Percentiles rank a stretch among this genome's conserved stretches.
Conservation (phyloP, 2,113 vertebrate species). For the Neotragus pygmaeus region DNA sequence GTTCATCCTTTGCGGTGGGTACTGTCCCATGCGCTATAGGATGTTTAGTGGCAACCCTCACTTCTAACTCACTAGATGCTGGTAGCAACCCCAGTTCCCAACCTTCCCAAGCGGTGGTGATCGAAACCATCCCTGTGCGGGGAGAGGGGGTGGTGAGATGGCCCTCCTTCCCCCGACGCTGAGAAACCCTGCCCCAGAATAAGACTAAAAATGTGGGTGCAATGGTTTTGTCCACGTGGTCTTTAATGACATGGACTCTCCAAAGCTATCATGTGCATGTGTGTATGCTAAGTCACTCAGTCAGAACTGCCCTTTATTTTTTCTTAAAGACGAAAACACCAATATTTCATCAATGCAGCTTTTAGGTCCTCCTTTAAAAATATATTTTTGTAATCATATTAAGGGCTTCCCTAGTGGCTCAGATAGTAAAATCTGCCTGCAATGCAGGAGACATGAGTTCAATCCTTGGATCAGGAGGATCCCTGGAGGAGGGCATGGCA, state of each 20-base stretch:
- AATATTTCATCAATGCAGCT: not conserved
- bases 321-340: not conserved
- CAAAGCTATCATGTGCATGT: not conserved
- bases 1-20: not conserved
- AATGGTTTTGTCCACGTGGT: not conserved
- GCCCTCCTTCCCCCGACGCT: accelerated
- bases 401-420: not conserved
- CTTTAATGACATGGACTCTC: not conserved
- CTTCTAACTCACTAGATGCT: not conserved
- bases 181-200: not conserved
- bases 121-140: not conserved
- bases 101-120: not conserved
- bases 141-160: not conserved
- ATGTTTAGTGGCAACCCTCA: not conserved
- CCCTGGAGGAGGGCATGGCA: not conserved
- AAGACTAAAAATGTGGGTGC: not conserved
- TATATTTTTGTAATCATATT: not conserved
- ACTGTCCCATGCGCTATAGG: not conserved
- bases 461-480: not conserved
- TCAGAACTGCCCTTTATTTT: not conserved
- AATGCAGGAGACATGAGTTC: not conserved
- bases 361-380: not conserved
- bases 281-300: not conserved
- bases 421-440: not conserved
- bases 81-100: not conserved